A percentile compares a stretch with the other conserved stretches of the same genome.
phyloP scores from a whole-genome alignment of 2,113 vertebrate species.

The Halichoerus grypus region DNA sequence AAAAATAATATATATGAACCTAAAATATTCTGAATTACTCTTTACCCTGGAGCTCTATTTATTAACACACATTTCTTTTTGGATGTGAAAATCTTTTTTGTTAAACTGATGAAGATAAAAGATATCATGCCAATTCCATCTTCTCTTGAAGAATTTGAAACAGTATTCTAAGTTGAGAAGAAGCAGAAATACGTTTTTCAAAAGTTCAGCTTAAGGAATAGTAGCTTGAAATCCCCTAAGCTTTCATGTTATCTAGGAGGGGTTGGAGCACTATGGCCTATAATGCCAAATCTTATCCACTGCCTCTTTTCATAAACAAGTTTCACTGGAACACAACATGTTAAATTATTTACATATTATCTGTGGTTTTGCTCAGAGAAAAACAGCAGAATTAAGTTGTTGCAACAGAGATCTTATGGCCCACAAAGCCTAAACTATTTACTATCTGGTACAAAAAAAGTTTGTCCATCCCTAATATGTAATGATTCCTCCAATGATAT shows the following conservation, averaged over 20 bases:
- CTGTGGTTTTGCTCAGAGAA: background rate
- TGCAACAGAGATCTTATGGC: background rate
- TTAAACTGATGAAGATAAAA: slow-evolving; percentile 3
- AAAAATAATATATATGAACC: background rate
- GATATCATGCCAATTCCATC: background rate
- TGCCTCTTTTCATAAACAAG: background rate
- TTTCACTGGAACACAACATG: background rate
- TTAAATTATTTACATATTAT: background rate
- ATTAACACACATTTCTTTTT: background rate
- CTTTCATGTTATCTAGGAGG: background rate
- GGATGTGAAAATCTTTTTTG: background rate
- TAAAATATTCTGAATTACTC: slow-evolving; percentile 32
- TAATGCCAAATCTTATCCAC: background rate
- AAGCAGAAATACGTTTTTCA: background rate
- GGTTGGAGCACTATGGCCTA: background rate
- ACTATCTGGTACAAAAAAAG: background rate
- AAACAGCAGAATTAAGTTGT: background rate
- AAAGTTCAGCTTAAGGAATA: background rate
- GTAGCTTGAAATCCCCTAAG: background rate
- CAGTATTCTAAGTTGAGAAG: background rate
- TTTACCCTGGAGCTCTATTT: background rate
- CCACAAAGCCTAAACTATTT: background rate
- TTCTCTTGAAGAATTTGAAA: background rate
- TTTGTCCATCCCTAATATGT: background rate
- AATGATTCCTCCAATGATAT: background rate